Base-by-base conservation (phyloP, 2,888 invertebrate species). In the Papilio gigon region DNA sequence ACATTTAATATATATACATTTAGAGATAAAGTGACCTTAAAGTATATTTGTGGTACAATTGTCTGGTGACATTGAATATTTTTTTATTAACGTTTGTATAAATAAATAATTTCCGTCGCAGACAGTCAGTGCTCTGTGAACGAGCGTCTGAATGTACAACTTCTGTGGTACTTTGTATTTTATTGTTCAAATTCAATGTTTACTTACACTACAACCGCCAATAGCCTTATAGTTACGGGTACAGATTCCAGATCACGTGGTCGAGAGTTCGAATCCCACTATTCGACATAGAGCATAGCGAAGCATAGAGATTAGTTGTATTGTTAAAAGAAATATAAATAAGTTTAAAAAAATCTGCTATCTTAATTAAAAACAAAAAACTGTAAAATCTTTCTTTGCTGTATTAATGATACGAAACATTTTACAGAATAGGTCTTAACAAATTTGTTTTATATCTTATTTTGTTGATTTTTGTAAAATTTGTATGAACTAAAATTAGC, bases 61-160 rank as follows among this genome's bases (percentile, higher is more conserved):
- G n/a, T 53, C 53, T 53, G 53, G 53, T 53, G 53, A 30, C 30
- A 53, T 53, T 53, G 53, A 53, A 53, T 11, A 27, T 53, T 27
- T 53, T 6, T 27, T 25, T 53, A 53, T 53, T 27, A 53, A 53
- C 30, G 53, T 53, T 53, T 53, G 53, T 53, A 30, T 47, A 27
- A 27, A 8, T n/a, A n/a, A 9, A n/a, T n/a, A 30, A 11, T 30
- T 53, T 53, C 30, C 53, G 14, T n/a, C 27, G 53, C 30, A 53
- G 53, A 53, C 53, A 30, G 53, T 53, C 53, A 53, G 53, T 53
- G 53, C n/a, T 53, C 53, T 53, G 27, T 53, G 25, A 53, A 53
- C n/a, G 53, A 53, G 53, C 27, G 14, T 47, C 12, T 22, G 47
- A n/a, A n/a, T 12, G 22, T 30, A 1, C 25, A 8, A 53, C n/a